These are phyloP conservation scores for Scatophagus argus DNA, from an alignment of 2,113 vertebrate species.

Conservation along the genomic window DNA sequence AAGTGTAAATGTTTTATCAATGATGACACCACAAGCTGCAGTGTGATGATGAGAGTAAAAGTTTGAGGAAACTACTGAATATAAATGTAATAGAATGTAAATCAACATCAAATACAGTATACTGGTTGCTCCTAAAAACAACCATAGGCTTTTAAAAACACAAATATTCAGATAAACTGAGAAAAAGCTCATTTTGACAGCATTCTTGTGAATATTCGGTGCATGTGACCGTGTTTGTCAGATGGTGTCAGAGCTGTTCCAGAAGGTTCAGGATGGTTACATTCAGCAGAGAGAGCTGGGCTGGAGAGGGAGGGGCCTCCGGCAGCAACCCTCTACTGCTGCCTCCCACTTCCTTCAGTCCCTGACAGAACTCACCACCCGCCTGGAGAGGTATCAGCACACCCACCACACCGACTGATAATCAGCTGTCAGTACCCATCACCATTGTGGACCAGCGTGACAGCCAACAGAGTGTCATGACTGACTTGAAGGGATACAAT, in stretches of 20 bases:
- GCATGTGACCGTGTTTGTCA: constrained; percentile 40
- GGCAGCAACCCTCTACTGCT: constrained; percentile 81
- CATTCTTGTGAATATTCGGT: background rate
- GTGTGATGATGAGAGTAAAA: too few relatives aligned
- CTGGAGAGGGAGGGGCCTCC: constrained; percentile 74
- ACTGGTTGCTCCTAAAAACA: too few relatives aligned
- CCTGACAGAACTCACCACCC: constrained; percentile 86
- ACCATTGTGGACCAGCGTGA: background rate
- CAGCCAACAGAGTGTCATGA: background rate
- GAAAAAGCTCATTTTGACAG: background rate
- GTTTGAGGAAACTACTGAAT: too few relatives aligned
- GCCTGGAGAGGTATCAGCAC: constrained; percentile 86
- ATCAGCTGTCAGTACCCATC: background rate
- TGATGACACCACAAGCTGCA: too few relatives aligned
- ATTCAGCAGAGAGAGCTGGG: constrained; percentile 76
- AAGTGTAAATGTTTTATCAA: too few relatives aligned
- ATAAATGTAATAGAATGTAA: too few relatives aligned
- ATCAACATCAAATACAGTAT: too few relatives aligned
- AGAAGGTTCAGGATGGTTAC: constrained; percentile 81
- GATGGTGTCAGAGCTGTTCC: constrained; percentile 89
- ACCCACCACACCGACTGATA: background rate
- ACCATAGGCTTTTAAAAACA: background rate
- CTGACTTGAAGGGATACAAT: background rate
- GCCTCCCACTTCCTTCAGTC: constrained; percentile 89
- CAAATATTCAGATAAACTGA: too few relatives aligned